phyloP scores from a whole-genome alignment of 2,888 invertebrate species.

The Agonopterix subpropinquella region DNA sequence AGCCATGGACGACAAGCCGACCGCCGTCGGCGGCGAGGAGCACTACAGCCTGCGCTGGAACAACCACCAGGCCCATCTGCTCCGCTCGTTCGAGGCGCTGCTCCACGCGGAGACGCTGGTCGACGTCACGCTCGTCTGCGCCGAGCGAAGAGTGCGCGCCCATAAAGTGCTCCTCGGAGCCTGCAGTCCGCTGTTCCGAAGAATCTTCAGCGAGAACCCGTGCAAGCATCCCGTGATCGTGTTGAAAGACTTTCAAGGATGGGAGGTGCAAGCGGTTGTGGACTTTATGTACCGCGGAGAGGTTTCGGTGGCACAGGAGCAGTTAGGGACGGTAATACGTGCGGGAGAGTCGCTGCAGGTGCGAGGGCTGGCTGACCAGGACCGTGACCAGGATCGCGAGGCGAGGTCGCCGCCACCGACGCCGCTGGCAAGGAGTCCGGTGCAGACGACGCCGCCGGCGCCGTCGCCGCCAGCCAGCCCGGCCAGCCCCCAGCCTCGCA shows the following conservation, averaged over 20 bases:
- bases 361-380: constrained; percentile 83
- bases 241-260: constrained; percentile 90
- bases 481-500: constrained; percentile 86
- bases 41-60: constrained; percentile 96
- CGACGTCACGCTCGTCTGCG: constrained; percentile 93
- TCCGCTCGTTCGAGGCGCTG: constrained; percentile 91
- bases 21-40: constrained; percentile 75
- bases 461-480: constrained; percentile 74
- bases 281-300: constrained; percentile 97
- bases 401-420: constrained; percentile 54
- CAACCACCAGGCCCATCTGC: constrained; percentile 92
- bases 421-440: constrained; percentile 61
- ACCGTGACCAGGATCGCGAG: constrained; percentile 50
- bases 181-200: constrained; percentile 91
- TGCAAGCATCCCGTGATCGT: constrained; percentile 96
- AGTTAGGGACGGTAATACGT: constrained; percentile 87
- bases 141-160: constrained; percentile 89
- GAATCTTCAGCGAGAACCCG: constrained; percentile 92
- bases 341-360: constrained; percentile 92
- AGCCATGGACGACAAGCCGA: constrained; percentile 68
- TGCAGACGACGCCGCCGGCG: constrained; percentile 55
- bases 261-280: constrained; percentile 92
- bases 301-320: constrained; percentile 91
- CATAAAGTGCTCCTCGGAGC: constrained; percentile 95
- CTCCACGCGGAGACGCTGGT: constrained; percentile 91